Percentiles rank a stretch among this genome's conserved stretches.
Evolutionary conservation across 1,140 invertebrate genomes (phyloP).

Genomic region (Cyclina sinensis): DNA sequence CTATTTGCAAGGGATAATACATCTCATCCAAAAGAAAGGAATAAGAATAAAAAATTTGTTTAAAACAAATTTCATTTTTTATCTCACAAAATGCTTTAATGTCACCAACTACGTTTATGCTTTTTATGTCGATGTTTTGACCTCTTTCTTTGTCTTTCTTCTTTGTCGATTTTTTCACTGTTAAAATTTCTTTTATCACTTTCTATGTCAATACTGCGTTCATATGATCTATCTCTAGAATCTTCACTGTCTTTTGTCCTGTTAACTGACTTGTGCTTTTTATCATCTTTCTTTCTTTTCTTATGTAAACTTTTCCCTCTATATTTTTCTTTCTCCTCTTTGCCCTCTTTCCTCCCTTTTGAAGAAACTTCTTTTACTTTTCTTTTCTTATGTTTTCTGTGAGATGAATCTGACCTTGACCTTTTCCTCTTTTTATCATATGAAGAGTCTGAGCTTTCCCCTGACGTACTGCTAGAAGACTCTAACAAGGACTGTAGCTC

Average conservation of each 20-base stretch:
- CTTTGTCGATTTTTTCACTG: background rate
- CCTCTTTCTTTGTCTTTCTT: background rate
- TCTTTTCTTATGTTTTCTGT: constrained; percentile 28
- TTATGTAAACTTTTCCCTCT: background rate
- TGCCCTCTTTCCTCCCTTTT: background rate
- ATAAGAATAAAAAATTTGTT: no score
- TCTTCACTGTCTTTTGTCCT: background rate
- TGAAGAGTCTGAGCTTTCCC: background rate
- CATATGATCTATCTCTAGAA: no score
- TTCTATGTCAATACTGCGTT: no score
- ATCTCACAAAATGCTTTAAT: no score
- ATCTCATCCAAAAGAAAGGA: no score
- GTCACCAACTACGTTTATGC: background rate
- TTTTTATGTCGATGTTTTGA: background rate
- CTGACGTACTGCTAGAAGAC: background rate
- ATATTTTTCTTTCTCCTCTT: background rate
- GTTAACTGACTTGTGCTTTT: background rate
- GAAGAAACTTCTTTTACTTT: background rate
- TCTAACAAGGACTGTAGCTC: constrained; percentile 30
- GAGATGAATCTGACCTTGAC: background rate
- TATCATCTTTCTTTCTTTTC: background rate
- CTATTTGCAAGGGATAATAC: no score
- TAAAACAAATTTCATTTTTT: no score
- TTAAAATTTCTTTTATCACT: no score
- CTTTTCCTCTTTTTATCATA: background rate